phyloP scores from a whole-genome alignment of 2,888 invertebrate genomes.

The Melipona bicolor region DNA sequence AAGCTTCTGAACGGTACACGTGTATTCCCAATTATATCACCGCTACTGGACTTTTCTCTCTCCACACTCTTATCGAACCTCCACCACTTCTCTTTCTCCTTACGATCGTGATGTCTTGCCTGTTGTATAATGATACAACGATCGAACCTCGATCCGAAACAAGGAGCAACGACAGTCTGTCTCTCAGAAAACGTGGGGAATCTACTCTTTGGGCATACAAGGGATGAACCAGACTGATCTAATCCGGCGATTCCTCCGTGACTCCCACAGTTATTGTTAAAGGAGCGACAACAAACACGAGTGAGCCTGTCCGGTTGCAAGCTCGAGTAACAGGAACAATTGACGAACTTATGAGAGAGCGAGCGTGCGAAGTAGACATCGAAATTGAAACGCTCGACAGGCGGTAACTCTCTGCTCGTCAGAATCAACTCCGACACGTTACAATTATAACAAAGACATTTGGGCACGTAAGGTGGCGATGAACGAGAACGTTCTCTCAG shows the following conservation, averaged over 20 bases:
- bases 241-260: background rate
- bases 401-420: slow-evolving; percentile 75
- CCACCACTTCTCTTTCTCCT: slow-evolving; percentile 39
- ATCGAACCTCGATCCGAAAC: background rate
- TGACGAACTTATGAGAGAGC: slow-evolving; percentile 78
- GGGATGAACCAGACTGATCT: background rate
- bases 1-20: slow-evolving; percentile 13
- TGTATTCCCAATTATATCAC: background rate
- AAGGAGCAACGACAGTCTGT: background rate
- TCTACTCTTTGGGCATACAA: background rate
- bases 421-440: slow-evolving; percentile 79
- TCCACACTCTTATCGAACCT: slow-evolving; percentile 12
- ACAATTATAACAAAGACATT: slow-evolving; percentile 80
- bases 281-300: slow-evolving; percentile 27
- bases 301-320: slow-evolving; percentile 9
- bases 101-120: background rate
- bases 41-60: background rate
- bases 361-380: slow-evolving; percentile 76
- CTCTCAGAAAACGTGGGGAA: background rate
- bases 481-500: slow-evolving; percentile 37
- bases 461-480: slow-evolving; percentile 41
- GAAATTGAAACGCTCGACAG: slow-evolving; percentile 78
- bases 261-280: slow-evolving; percentile 18
- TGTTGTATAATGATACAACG: background rate
- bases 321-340: slow-evolving; percentile 75